A percentile compares a stretch with the other conserved stretches of the same genome.
phyloP scores from a whole-genome alignment of 2,113 vertebrate species.

The Vulpes ferrilata region DNA sequence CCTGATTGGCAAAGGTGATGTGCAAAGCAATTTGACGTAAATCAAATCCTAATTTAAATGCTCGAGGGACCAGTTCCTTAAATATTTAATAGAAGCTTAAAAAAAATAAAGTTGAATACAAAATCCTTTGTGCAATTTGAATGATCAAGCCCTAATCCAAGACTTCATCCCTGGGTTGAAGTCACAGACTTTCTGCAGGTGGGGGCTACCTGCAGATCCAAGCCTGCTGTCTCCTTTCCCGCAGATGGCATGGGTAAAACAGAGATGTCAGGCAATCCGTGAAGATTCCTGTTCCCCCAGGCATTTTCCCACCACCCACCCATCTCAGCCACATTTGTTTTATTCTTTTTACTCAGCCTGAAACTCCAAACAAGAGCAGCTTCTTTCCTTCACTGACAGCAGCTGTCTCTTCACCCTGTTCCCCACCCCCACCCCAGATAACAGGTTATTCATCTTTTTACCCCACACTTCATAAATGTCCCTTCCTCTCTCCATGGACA shows the following conservation, averaged over 20 bases:
- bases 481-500: neutral
- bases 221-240: neutral
- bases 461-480: neutral
- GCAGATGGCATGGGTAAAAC: neutral
- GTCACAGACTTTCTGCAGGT: neutral
- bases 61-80: conserved; percentile 47
- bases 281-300: neutral
- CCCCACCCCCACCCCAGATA: neutral
- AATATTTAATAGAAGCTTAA: conserved; percentile 69
- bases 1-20: conserved; percentile 18
- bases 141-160: neutral
- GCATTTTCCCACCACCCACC: neutral
- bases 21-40: conserved; percentile 62
- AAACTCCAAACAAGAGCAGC: neutral
- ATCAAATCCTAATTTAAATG: conserved; percentile 67
- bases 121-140: neutral
- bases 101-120: conserved; percentile 20
- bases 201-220: neutral
- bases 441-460: neutral
- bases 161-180: neutral
- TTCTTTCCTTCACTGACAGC: neutral
- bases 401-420: neutral
- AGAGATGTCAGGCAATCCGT: neutral
- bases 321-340: neutral
- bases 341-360: neutral